These are phyloP conservation scores for Cynoglossus semilaevis DNA, from an alignment of 2,113 vertebrate genomes.

Conservation along the genomic window DNA sequence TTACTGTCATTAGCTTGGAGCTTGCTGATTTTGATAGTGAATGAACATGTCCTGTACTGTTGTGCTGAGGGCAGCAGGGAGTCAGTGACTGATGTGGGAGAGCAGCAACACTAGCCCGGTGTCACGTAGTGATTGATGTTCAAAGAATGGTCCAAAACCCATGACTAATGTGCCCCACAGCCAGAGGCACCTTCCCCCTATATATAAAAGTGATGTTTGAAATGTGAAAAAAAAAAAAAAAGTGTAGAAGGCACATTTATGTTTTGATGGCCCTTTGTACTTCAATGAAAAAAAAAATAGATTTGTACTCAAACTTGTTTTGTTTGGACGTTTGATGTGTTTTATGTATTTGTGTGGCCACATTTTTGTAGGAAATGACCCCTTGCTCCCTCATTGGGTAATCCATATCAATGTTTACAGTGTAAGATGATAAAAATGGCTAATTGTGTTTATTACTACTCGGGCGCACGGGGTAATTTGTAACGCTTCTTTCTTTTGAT, in stretches of 20 bases:
- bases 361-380: neutral
- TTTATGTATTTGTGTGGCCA: neutral
- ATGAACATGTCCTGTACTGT: constrained; percentile 59
- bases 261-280: constrained; percentile 8
- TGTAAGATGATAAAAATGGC: neutral
- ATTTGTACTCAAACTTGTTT: constrained; percentile 9
- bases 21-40: constrained; percentile 68
- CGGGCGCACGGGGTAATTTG: neutral
- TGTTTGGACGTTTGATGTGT: constrained; percentile 20
- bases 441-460: neutral
- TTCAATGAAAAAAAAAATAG: constrained; percentile 29
- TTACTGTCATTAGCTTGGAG: constrained; percentile 48
- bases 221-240: constrained; percentile 44
- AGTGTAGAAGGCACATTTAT: neutral
- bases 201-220: constrained; percentile 46
- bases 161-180: constrained; percentile 43
- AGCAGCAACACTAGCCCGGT: constrained; percentile 36
- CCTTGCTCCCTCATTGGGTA: too few species aligned
- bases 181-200: constrained; percentile 41
- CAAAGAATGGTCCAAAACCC: constrained; percentile 58
- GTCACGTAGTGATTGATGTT: constrained; percentile 71
- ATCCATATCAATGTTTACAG: too few species aligned
- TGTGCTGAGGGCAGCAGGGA: constrained; percentile 52
- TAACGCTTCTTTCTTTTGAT: constrained; percentile 17
- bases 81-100: constrained; percentile 53